A percentile compares a stretch with the other conserved stretches of the same genome.
Conservation (phyloP, 2,113 vertebrate genomes). For the Vulpes vulpes region DNA sequence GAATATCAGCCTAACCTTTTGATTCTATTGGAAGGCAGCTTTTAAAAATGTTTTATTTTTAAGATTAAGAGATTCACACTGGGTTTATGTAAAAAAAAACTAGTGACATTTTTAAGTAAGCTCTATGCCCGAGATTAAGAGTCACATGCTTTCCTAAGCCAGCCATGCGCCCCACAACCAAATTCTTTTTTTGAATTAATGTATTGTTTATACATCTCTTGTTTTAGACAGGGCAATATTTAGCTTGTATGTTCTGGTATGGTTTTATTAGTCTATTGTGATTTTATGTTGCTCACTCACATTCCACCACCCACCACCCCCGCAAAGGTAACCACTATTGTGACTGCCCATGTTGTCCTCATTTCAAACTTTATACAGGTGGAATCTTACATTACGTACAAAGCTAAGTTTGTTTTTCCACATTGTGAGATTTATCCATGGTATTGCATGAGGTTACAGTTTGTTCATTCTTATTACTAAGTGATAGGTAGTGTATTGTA, state of each 20-base stretch:
- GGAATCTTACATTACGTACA: background rate
- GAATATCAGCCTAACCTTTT: conserved; percentile 32
- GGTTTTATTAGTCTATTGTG: background rate
- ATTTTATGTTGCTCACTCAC: background rate
- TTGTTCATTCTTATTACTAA: background rate
- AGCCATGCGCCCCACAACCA: background rate
- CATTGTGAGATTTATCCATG: background rate
- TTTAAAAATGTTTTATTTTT: conserved; percentile 36
- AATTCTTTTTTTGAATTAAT: conserved; percentile 3
- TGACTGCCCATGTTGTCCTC: background rate
- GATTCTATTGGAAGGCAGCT: conserved; percentile 45
- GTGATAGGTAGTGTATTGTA: background rate
- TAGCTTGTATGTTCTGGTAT: background rate
- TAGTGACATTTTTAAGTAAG: background rate
- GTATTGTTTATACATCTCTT: background rate
- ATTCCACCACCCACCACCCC: background rate
- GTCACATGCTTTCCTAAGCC: background rate
- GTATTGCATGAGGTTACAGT: background rate
- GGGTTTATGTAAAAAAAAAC: conserved; percentile 28
- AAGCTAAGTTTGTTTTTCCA: background rate
- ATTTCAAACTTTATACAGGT: conserved; percentile 21
- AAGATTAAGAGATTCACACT: background rate
- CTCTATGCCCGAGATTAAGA: background rate
- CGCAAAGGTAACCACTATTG: background rate
- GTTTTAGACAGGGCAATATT: conserved; percentile 5